Evolutionary conservation across 2,888 invertebrate species (phyloP).

Genomic region (Hypsopygia costalis): DNA sequence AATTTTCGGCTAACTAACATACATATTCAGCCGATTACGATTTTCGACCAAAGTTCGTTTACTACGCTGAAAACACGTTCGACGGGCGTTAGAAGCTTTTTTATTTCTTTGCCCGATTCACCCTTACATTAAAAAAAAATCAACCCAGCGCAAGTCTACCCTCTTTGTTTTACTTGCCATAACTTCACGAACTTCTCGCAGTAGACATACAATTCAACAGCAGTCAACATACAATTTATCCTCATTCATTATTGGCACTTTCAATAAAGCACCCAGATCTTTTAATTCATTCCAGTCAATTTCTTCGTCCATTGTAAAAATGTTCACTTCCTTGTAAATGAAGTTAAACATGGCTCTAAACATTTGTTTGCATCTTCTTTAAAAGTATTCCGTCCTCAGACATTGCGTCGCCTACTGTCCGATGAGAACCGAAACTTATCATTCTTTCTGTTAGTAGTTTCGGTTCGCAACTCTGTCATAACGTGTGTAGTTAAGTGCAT

Average conservation of each 20-base stretch:
- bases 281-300: neutral
- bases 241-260: neutral
- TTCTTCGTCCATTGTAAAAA: neutral
- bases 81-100: neutral
- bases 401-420: too few relatives aligned
- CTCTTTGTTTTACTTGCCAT: neutral
- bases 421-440: constrained; percentile 14
- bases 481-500: too few relatives aligned
- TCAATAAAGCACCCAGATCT: neutral
- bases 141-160: neutral
- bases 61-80: neutral
- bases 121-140: neutral
- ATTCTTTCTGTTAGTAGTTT: neutral
- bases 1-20: too few relatives aligned
- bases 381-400: neutral
- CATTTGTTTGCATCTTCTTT: neutral
- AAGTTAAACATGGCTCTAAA: neutral
- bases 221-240: neutral
- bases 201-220: neutral
- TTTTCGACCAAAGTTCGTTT: neutral
- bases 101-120: neutral
- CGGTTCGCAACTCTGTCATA: too few relatives aligned
- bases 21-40: neutral
- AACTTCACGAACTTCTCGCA: neutral
- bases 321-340: neutral